Evolutionary conservation across 2,888 invertebrate genomes (phyloP), one percentile per base, ranked within the genome.

Genomic region (Crepidodera aurea): DNA sequence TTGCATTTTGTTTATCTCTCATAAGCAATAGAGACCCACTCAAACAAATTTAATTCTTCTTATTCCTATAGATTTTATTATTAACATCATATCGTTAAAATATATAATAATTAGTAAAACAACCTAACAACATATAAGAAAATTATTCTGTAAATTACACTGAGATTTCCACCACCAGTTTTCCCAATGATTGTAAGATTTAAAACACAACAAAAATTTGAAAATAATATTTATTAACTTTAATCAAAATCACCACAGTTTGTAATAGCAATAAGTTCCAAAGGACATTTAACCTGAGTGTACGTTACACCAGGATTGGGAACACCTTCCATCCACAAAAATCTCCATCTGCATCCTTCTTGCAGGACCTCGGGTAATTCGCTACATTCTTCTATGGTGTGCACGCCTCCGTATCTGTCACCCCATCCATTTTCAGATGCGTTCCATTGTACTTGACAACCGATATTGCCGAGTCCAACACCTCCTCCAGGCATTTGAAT

Each of bases 401-500:
- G 54, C 1, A 70, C 66, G 22, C 69, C 68, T n/a, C 68, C 69
- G 32, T 66, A 69, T 25, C 61, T 60, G 19, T 65, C 62, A 12
- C 69, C 69, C 70, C 70, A 70, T 8, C 68, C 70, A 34, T 56
- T 48, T 34, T 42, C 51, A 10, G 68, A 61, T 6, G 68, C 62
- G 27, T 63, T 59, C 70, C 70, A 70, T 58, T 70, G 70, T 7
- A 40, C 29, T 6, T 51, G 15, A 19, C 70, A 70, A 2, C 70
- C 69, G 25, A 58, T 57, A 8, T 56, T 62, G 19, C 58, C 63
- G 10, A 67, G 54, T 16, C 70, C 70, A n/a, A 70, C 68, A n/a
- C 70, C 70, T 12, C 62, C 71, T 32, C 72, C 72, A 16, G 71
- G 72, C 18, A 70, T 69, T 27, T 68, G 69, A 18, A 70, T 50